phyloP scores from a whole-genome alignment of 1,140 invertebrate species.

The Psilanteris sp. region DNA sequence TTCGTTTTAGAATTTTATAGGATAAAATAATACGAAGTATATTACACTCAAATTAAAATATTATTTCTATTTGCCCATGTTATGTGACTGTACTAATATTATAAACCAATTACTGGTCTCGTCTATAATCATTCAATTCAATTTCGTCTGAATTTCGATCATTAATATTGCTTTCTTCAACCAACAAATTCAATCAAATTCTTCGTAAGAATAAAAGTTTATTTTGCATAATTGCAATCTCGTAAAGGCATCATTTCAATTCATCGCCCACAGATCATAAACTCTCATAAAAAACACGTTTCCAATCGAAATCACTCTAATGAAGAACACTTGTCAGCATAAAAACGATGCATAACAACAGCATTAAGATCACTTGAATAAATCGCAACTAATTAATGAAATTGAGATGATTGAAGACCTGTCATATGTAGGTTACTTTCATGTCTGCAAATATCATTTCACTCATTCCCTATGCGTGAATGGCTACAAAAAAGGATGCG shows the following conservation, averaged over 20 bases:
- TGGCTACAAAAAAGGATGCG: slow-evolving; percentile 23
- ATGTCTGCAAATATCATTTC: slow-evolving; percentile 51
- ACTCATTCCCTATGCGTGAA: slow-evolving; percentile 59
- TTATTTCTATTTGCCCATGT: too few species aligned
- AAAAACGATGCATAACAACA: slow-evolving; percentile 3
- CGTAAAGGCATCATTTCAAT: slow-evolving; percentile 9
- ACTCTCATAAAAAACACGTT: slow-evolving; percentile 25
- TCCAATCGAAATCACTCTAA: slow-evolving; percentile 14
- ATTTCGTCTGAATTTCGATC: too few species aligned
- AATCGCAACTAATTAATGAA: slow-evolving; percentile 54
- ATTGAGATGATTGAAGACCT: slow-evolving; percentile 39
- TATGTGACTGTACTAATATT: too few species aligned
- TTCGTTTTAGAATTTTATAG: too few species aligned
- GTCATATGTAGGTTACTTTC: slow-evolving; percentile 59
- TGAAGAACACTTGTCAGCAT: neutral
- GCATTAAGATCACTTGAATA: slow-evolving; percentile 16
- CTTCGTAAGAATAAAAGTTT: slow-evolving; percentile 6
- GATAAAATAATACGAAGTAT: too few species aligned
- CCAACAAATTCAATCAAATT: neutral
- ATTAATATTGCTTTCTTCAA: neutral
- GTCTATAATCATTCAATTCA: too few species aligned
- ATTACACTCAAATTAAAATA: too few species aligned
- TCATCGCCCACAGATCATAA: slow-evolving; percentile 14
- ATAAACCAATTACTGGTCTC: too few species aligned
- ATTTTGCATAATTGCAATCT: slow-evolving; percentile 35